These are phyloP conservation scores for Galeruca laticollis DNA, from an alignment of 2,888 invertebrate genomes.

Conservation along the genomic window DNA sequence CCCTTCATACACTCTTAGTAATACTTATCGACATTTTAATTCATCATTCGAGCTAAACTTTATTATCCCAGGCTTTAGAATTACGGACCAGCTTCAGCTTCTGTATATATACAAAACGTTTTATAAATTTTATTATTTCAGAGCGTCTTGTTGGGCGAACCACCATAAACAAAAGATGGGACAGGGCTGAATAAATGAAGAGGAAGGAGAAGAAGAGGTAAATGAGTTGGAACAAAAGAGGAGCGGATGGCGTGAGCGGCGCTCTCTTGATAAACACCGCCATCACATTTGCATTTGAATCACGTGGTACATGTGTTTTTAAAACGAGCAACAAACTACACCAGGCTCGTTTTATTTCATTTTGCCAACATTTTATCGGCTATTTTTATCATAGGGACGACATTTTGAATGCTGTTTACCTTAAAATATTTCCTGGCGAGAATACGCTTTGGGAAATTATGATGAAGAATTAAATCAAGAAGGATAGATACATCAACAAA, in stretches of 20 bases:
- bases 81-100: constrained; percentile 16
- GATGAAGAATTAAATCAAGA: no score
- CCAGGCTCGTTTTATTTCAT: constrained; percentile 39
- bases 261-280: constrained; percentile 64
- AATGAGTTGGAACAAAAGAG: constrained; percentile 66
- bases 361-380: constrained; percentile 41
- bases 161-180: constrained; percentile 59
- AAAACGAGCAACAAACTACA: constrained; percentile 49
- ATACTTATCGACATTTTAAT: constrained; percentile 4
- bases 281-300: constrained; percentile 66
- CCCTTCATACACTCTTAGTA: background rate
- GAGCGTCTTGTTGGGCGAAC: constrained; percentile 49
- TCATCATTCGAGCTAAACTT: constrained; percentile 27
- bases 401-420: constrained; percentile 21
- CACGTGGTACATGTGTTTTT: constrained; percentile 60
- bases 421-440: constrained; percentile 25
- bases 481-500: no score
- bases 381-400: constrained; percentile 34
- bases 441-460: background rate
- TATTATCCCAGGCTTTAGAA: constrained; percentile 30
- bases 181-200: constrained; percentile 63
- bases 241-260: constrained; percentile 59
- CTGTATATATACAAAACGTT: constrained; percentile 22
- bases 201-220: constrained; percentile 66
- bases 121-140: constrained; percentile 54